These are phyloP conservation scores for Pocota personata DNA, from an alignment of 2,888 invertebrate genomes.

Conservation along the genomic window DNA sequence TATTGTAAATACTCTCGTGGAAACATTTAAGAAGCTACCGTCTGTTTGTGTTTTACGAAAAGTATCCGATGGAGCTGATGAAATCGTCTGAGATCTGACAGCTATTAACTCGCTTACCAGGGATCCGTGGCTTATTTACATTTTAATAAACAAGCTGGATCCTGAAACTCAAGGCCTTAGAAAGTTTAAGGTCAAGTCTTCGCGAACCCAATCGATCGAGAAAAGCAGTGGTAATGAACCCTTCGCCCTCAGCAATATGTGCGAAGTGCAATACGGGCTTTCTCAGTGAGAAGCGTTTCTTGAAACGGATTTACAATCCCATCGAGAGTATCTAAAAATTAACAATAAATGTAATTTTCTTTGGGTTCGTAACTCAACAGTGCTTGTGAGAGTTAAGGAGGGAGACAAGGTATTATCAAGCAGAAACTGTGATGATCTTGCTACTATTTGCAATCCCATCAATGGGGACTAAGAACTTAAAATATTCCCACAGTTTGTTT, in stretches of 20 bases:
- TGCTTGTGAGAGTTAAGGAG: too few relatives aligned
- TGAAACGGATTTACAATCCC: too few relatives aligned
- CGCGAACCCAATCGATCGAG: not conserved
- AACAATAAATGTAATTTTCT: too few relatives aligned
- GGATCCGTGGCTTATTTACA: slow-evolving; percentile 31
- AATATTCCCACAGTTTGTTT: too few relatives aligned
- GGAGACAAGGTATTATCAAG: too few relatives aligned
- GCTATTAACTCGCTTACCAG: not conserved
- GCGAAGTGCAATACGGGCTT: not conserved
- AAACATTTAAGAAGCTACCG: not conserved
- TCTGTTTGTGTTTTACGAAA: not conserved
- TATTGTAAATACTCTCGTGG: not conserved
- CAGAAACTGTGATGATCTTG: too few relatives aligned
- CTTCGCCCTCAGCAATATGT: not conserved
- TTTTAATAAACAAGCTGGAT: slow-evolving; percentile 7
- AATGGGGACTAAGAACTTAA: too few relatives aligned
- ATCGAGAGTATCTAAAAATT: not conserved
- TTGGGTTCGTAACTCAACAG: too few relatives aligned
- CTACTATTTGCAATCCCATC: too few relatives aligned
- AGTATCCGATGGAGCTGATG: slow-evolving; percentile 24
- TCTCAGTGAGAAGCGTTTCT: too few relatives aligned
- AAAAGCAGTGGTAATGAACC: not conserved
- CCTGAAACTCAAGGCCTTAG: not conserved
- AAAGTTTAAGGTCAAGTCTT: not conserved
- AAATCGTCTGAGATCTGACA: not conserved